Conservation (phyloP, 35 echinoderm and acorn worm species). For the Stichopus chloronotus region DNA sequence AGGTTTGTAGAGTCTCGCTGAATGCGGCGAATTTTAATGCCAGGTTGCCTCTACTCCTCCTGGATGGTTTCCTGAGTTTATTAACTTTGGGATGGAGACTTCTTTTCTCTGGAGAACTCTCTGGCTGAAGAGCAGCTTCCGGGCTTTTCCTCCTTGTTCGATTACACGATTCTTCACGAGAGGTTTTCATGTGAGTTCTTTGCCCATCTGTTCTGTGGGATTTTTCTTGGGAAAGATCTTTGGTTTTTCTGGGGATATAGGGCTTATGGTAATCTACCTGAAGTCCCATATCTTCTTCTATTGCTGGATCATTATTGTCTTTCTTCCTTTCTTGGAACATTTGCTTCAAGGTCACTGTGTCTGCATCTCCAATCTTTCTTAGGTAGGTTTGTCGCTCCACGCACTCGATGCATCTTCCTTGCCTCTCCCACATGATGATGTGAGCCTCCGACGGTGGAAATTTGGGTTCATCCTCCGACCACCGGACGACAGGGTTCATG, state of each 20-base stretch:
- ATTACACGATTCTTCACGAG: not conserved
- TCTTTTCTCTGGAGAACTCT: not conserved
- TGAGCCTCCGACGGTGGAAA: slow-evolving; percentile 83
- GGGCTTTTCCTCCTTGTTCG: not conserved
- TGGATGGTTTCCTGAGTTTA: not conserved
- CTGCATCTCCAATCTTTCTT: not conserved
- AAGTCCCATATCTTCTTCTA: too few relatives aligned
- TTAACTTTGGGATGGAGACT: not conserved
- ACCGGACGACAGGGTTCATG: slow-evolving; percentile 61
- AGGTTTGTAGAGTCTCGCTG: slow-evolving; percentile 6
- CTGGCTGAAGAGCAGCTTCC: not conserved
- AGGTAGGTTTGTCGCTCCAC: not conserved
- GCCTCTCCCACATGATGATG: slow-evolving; percentile 79
- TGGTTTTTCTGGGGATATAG: slow-evolving; percentile 1
- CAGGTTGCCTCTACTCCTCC: not conserved
- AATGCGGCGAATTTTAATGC: slow-evolving; percentile 28
- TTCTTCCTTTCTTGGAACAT: not conserved
- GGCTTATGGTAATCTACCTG: not conserved
- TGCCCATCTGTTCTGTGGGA: not conserved
- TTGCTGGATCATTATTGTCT: not conserved
- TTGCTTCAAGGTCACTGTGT: not conserved
- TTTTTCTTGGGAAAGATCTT: not conserved
- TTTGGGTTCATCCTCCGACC: slow-evolving; percentile 55
- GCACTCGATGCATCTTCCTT: slow-evolving; percentile 65
- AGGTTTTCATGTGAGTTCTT: not conserved